phyloP scores from a whole-genome alignment of 2,888 invertebrate genomes.

The Leptopilina syphax region DNA sequence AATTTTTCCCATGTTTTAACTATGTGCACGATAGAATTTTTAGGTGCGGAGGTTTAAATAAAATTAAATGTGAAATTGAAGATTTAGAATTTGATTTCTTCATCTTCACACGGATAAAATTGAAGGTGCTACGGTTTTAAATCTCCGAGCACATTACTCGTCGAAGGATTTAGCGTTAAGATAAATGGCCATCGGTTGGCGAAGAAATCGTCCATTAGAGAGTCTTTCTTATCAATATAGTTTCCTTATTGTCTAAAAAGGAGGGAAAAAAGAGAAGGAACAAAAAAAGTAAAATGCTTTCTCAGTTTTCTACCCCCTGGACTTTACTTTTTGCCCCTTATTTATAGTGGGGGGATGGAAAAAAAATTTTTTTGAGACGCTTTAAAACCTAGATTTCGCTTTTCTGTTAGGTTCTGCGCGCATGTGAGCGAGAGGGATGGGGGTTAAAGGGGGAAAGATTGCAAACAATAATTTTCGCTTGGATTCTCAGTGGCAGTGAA shows the following conservation, averaged over 20 bases:
- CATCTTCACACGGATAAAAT: not conserved
- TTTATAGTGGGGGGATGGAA: not conserved
- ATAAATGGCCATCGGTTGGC: conserved; percentile 25
- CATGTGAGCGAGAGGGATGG: too few relatives aligned
- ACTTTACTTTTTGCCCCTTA: not conserved
- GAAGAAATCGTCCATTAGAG: conserved; percentile 32
- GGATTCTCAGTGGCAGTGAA: conserved; percentile 59
- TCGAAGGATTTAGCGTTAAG: conserved; percentile 23
- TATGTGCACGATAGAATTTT: too few relatives aligned
- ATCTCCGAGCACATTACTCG: conserved; percentile 29
- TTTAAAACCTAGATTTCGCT: conserved; percentile 8
- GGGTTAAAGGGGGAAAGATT: conserved; percentile 52
- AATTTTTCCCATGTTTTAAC: too few relatives aligned
- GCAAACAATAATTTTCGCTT: conserved; percentile 61
- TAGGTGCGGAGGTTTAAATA: not conserved
- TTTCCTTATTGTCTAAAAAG: conserved; percentile 6
- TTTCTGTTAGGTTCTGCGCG: not conserved
- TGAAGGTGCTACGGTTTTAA: not conserved
- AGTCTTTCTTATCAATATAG: conserved; percentile 27
- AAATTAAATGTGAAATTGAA: not conserved
- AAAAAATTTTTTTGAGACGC: conserved; percentile 5
- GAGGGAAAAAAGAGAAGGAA: not conserved
- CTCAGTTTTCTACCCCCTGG: not conserved
- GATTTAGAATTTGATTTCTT: conserved; percentile 14
- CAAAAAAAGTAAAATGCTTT: conserved; percentile 19